A percentile compares a stretch with the other conserved stretches of the same genome.
These are phyloP conservation scores for Pegoplata infirma DNA, from an alignment of 2,888 invertebrate species.

Conservation along the genomic window DNA sequence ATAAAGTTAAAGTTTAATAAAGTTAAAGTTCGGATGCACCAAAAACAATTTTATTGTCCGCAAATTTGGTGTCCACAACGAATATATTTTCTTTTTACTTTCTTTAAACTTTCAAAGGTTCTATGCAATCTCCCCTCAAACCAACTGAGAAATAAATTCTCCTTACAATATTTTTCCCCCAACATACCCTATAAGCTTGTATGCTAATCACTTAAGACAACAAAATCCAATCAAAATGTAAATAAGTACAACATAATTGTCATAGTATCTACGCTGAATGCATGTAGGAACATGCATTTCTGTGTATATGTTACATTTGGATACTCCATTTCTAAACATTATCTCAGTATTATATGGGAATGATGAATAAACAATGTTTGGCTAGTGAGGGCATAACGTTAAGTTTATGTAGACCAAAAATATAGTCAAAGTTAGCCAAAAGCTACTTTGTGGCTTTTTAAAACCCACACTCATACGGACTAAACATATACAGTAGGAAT, in stretches of 20 bases:
- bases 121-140: too few species aligned
- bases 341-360: too few species aligned
- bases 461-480: slow-evolving; percentile 58
- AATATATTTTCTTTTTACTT: too few species aligned
- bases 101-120: too few species aligned
- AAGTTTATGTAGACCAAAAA: slow-evolving; percentile 59
- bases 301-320: slow-evolving; percentile 22
- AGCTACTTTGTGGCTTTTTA: slow-evolving; percentile 75
- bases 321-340: slow-evolving; percentile 21
- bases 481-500: slow-evolving; percentile 23
- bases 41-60: too few species aligned
- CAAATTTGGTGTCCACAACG: too few species aligned
- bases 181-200: background rate
- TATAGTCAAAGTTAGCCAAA: slow-evolving; percentile 70
- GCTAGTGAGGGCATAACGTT: background rate
- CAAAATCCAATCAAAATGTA: slow-evolving; percentile 68
- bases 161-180: too few species aligned
- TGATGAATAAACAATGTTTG: slow-evolving; percentile 29
- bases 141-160: too few species aligned
- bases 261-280: slow-evolving; percentile 32
- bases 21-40: too few species aligned
- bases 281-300: background rate
- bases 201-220: slow-evolving; percentile 68
- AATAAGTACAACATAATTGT: slow-evolving; percentile 64
- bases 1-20: too few species aligned